Conservation (phyloP, 2,797 vertebrate species). For the Choloepus didactylus region DNA sequence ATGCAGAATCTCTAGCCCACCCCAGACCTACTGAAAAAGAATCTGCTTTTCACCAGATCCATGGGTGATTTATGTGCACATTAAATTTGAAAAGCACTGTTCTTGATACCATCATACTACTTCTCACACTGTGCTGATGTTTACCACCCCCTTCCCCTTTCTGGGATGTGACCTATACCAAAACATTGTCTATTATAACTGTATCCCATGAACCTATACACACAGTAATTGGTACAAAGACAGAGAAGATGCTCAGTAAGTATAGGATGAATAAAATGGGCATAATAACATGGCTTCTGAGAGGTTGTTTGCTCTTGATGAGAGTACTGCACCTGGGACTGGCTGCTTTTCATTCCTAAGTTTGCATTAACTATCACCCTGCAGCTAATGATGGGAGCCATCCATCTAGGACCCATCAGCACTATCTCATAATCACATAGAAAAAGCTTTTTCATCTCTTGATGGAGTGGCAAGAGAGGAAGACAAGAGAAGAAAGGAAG, state of each 20-base stretch:
- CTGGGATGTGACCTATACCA: background rate
- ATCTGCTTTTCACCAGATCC: background rate
- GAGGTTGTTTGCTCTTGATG: background rate
- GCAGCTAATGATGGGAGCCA: background rate
- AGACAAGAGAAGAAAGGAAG: background rate
- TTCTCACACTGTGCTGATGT: background rate
- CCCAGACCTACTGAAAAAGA: background rate
- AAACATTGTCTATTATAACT: background rate
- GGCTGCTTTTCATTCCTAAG: background rate
- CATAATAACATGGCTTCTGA: background rate
- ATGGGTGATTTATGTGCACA: background rate
- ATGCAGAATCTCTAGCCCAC: background rate
- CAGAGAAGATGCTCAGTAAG: background rate
- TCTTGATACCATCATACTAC: background rate
- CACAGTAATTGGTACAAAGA: background rate
- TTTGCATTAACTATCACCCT: background rate
- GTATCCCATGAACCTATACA: background rate
- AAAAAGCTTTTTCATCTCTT: background rate
- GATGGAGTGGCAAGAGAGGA: background rate
- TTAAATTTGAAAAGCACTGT: constrained; percentile 1
- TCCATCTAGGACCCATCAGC: background rate
- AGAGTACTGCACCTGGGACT: background rate
- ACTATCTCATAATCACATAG: background rate
- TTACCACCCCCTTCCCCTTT: background rate
- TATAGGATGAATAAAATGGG: background rate